Evolutionary conservation across 2,113 vertebrate species (phyloP).

Genomic region (Cacatua alba): DNA sequence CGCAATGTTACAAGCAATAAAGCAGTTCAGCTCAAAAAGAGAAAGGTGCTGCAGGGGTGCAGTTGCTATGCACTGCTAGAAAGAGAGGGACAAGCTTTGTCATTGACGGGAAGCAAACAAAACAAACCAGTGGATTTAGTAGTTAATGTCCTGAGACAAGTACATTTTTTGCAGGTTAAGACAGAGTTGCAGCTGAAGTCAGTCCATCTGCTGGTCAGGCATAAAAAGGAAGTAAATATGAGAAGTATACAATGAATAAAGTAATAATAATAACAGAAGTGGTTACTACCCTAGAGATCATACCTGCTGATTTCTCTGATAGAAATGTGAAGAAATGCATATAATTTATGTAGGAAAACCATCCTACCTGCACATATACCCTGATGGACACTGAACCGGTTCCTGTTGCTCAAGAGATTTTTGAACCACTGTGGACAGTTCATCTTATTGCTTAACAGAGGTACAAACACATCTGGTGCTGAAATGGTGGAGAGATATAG

Average conservation of each 20-base stretch:
- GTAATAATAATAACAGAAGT: not conserved
- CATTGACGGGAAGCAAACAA: not conserved
- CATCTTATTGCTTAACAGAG: not conserved
- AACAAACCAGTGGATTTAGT: not conserved
- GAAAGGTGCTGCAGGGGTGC: not conserved
- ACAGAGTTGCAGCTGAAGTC: not conserved
- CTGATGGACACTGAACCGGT: not conserved
- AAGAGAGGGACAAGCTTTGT: not conserved
- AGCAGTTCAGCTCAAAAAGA: not conserved
- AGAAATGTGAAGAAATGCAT: not conserved
- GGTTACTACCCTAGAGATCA: not conserved
- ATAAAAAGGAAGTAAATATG: not conserved
- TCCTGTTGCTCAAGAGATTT: not conserved
- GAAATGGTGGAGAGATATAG: not conserved
- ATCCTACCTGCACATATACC: not conserved
- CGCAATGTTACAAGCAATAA: slow-evolving; percentile 9
- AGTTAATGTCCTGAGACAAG: not conserved
- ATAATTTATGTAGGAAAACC: not conserved
- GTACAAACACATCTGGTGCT: not conserved
- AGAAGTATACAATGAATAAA: not conserved
- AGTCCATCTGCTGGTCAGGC: not conserved
- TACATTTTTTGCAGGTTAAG: not conserved
- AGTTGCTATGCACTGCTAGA: not conserved
- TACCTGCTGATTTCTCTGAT: not conserved
- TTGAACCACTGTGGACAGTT: not conserved